Evolutionary conservation across 2,113 vertebrate species (phyloP).

Genomic region (Blennius ocellaris): DNA sequence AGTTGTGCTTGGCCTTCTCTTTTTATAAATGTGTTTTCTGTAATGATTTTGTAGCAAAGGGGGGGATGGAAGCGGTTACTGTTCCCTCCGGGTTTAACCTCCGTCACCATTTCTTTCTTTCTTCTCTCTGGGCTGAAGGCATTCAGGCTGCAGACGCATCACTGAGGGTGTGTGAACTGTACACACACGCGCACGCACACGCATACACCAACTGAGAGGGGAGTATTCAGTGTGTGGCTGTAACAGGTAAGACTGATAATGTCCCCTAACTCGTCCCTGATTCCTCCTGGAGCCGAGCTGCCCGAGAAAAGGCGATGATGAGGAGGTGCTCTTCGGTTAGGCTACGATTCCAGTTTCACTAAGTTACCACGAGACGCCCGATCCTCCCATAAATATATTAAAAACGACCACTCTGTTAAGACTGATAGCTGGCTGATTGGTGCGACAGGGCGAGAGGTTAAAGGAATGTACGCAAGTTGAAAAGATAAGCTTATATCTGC

Average conservation of each 20-base stretch:
- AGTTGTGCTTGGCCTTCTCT: conserved; percentile 78
- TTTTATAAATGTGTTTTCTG: conserved; percentile 21
- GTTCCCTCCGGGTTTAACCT: conserved; percentile 36
- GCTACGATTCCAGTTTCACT: conserved; percentile 79
- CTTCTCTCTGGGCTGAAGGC: conserved; percentile 57
- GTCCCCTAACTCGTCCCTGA: conserved; percentile 71
- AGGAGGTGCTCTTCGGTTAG: conserved; percentile 67
- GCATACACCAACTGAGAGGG: conserved; percentile 38
- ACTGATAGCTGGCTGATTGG: conserved; percentile 58
- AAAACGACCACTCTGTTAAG: conserved; percentile 68
- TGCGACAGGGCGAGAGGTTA: conserved; percentile 57
- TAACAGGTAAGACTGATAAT: conserved; percentile 43
- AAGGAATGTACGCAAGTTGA: conserved; percentile 81
- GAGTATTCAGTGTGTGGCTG: conserved; percentile 48
- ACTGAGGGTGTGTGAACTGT: conserved; percentile 22
- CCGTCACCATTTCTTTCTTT: conserved; percentile 11
- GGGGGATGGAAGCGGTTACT: not conserved
- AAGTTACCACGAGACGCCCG: conserved; percentile 54
- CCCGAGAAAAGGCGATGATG: not conserved
- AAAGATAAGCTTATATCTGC: conserved; percentile 62
- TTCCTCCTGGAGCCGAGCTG: conserved; percentile 44
- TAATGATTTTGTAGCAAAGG: conserved; percentile 17
- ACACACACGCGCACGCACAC: not conserved
- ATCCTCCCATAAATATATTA: conserved; percentile 58
- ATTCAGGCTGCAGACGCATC: conserved; percentile 48